A percentile compares a stretch with the other conserved stretches of the same genome.
Conservation (phyloP, 1,140 invertebrate genomes). For the Drosophila teissieri region DNA sequence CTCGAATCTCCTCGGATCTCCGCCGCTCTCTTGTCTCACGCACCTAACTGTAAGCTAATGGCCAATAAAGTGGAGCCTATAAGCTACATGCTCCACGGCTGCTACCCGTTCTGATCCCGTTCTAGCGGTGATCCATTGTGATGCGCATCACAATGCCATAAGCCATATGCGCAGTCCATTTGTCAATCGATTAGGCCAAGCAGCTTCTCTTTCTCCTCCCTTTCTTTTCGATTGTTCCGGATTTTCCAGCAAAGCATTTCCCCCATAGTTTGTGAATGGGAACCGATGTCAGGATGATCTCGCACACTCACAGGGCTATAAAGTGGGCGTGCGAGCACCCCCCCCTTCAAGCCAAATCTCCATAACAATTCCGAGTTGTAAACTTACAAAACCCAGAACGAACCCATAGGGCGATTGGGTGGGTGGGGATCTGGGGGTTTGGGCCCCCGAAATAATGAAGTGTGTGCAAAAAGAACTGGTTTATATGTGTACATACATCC, state of each 20-base stretch:
- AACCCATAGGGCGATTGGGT: neutral
- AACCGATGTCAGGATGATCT: constrained; percentile 1
- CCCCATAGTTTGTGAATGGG: constrained; percentile 10
- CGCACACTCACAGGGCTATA: constrained; percentile 14
- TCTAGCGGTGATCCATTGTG: constrained; percentile 69
- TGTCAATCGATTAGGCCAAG: constrained; percentile 13
- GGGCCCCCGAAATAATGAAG: constrained; percentile 69
- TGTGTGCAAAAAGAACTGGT: constrained; percentile 79
- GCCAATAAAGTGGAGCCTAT: constrained; percentile 64
- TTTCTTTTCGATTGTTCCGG: constrained; percentile 58
- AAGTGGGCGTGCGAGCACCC: constrained; percentile 5
- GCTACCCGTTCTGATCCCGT: constrained; percentile 27
- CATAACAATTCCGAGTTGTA: constrained; percentile 39
- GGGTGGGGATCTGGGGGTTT: neutral
- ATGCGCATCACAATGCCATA: constrained; percentile 35
- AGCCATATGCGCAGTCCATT: constrained; percentile 21
- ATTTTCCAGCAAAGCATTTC: constrained; percentile 12
- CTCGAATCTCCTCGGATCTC: constrained; percentile 23
- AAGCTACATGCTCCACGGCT: too few relatives aligned
- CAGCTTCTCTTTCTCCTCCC: neutral
- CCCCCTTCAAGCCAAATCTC: neutral
- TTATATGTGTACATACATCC: constrained; percentile 41
- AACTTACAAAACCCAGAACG: constrained; percentile 1
- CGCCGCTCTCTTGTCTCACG: constrained; percentile 39
- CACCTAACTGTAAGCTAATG: constrained; percentile 78